Evolutionary conservation across 2,888 invertebrate species (phyloP).

Genomic region (Chloromyia formosa): DNA sequence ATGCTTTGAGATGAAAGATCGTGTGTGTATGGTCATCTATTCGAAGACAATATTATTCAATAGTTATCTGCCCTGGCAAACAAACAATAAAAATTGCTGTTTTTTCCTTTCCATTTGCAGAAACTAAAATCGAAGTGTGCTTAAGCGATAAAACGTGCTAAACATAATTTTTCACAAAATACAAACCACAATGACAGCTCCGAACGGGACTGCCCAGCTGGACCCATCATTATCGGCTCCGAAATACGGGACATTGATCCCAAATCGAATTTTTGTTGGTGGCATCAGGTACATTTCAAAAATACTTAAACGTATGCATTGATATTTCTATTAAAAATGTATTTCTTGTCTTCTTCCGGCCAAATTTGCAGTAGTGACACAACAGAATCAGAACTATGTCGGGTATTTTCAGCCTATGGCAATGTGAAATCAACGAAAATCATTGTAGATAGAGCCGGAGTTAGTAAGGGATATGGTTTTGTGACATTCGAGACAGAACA

Average conservation of each 20-base stretch:
- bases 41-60: too few species aligned
- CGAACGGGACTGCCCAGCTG: slow-evolving; percentile 54
- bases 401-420: slow-evolving; percentile 90
- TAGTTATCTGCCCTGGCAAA: too few species aligned
- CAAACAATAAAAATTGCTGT: too few species aligned
- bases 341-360: slow-evolving; percentile 28
- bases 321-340: slow-evolving; percentile 27
- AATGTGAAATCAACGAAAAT: slow-evolving; percentile 93
- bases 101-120: neutral
- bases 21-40: too few species aligned
- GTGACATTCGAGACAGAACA: slow-evolving; percentile 88
- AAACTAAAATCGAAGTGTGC: neutral
- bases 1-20: too few species aligned
- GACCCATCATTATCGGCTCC: slow-evolving; percentile 65
- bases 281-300: slow-evolving; percentile 75
- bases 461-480: slow-evolving; percentile 82
- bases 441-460: slow-evolving; percentile 92
- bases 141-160: slow-evolving; percentile 4
- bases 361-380: slow-evolving; percentile 75
- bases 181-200: slow-evolving; percentile 47
- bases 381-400: slow-evolving; percentile 89
- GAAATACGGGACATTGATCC: slow-evolving; percentile 85
- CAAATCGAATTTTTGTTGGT: slow-evolving; percentile 95
- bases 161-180: slow-evolving; percentile 10
- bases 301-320: too few species aligned